Evolutionary conservation across 2,888 invertebrate genomes (phyloP), one percentile per base, ranked within the genome.

Genomic region (Cheilosia urbana): DNA sequence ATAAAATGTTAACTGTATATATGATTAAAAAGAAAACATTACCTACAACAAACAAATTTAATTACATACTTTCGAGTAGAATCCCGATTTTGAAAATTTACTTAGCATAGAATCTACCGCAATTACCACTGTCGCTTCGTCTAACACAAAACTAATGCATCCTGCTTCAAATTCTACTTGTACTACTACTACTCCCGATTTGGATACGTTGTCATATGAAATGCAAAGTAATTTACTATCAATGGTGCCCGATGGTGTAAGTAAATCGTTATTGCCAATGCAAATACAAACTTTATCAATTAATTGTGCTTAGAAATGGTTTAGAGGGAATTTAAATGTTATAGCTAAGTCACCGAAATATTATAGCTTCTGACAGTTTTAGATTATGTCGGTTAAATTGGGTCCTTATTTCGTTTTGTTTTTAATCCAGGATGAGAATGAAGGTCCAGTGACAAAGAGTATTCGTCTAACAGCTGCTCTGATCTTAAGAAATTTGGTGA

Each of bases 381-480:
- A 3, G 37, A 13, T 37, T 37, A 13, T 37, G 13, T 37, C 4
- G 13, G 13, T 13, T 37, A 4, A 37, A 37, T 13, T 13, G 4
- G 4, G 13, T 13, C 4, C 4, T 13, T 37, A 11, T 47, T n/a
- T 49, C 47, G 13, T 2, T 30, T 51, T 42, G 4, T 42, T 47
- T 21, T 40, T 27, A 47, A 93, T 94, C 45, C 93, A 98, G 98
- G 99, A 99, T 92, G 98, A 98, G 92, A 98, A 98, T 92, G 99
- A 99, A 93, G 99, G 99, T 53, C 99, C 99, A 57, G 98, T 99
- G 57, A 99, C 99, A 68, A 99, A 99, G 93, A 99, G 99, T 93
- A 98, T 99, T 92, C 95, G 99, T 87, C 94, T 99, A 89, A 99
- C 99, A 62, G 97, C 99, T 87, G 98, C 99, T 87, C 95, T 99